Base-by-base conservation (phyloP, 2,113 vertebrate species). In the Sturnus vulgaris region DNA sequence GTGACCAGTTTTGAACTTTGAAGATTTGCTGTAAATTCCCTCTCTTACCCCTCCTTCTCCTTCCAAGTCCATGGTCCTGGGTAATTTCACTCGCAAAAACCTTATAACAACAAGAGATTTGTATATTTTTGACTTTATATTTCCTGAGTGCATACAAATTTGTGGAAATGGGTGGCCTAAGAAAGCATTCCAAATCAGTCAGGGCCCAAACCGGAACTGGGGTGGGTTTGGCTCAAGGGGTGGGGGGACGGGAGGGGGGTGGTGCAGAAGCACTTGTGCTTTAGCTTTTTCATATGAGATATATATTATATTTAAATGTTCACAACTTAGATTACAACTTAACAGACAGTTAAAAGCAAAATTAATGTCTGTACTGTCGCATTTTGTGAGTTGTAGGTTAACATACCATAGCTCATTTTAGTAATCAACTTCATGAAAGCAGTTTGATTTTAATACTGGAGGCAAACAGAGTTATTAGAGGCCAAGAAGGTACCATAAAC, bases 51-150 rank as follows among this genome's bases (percentile, higher is more conserved):
- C 71, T 86, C 87, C 42, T 90, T 81, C 89, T 94, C 93, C 91
- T 97, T 97, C 98, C 98, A 97, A 98, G 94, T 98, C 98, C 98
- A 98, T 98, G 98, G 98, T 98, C 97, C 97, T 98, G 96, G 95
- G 96, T 97, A 97, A 97, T 98, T 97, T 97, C 97, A 97, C 94
- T 97, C 95, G 97, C 97, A 95, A 97, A 98, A 98, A 97, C 97
- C 97, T 98, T 98, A 97, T 97, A 97, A 98, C 97, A 98, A 98
- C 96, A 97, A 98, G 95, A 98, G 97, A 98, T 98, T 98, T 98
- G 98, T 97, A 97, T 98, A 98, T 98, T 98, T 98, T 98, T 98
- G 97, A 98, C 98, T 98, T 98, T 98, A 97, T 98, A 98, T 98
- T 98, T 98, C 97, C 97, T 98, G 98, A 98, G 96, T 94, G 97